Conservation (phyloP, 2,797 vertebrate genomes). For the Sebastes variabilis region DNA sequence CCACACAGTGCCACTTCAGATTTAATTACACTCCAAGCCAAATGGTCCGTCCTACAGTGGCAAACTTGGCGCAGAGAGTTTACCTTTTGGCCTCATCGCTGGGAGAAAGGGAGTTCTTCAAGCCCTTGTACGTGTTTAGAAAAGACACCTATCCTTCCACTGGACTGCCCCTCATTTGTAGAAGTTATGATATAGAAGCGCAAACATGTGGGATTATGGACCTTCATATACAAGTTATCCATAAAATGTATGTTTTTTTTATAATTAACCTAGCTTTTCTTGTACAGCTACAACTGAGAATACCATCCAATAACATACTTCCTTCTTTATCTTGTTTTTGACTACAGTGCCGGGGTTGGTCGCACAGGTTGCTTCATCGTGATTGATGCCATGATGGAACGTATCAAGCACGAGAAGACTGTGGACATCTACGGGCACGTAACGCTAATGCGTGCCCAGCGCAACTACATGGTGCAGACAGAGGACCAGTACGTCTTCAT, state of each 20-base stretch:
- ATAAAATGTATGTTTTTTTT: neutral
- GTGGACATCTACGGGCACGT: conserved; percentile 99
- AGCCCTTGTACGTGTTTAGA: neutral
- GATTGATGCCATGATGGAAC: conserved; percentile 99
- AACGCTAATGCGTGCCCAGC: conserved; percentile 98
- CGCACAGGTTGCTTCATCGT: conserved; percentile 99
- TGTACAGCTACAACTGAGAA: neutral
- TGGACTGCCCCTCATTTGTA: neutral
- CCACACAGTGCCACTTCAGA: conserved; percentile 67
- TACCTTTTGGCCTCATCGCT: conserved; percentile 34
- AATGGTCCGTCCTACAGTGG: conserved; percentile 47
- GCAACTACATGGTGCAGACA: conserved; percentile 99
- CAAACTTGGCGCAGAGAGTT: conserved; percentile 50
- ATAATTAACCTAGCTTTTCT: neutral
- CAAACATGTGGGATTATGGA: neutral
- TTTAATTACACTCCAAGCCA: conserved; percentile 68
- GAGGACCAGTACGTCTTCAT: conserved; percentile 99
- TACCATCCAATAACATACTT: neutral
- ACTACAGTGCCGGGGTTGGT: conserved; percentile 92
- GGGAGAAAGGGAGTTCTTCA: conserved; percentile 27
- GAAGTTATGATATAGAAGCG: neutral
- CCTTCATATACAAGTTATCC: neutral
- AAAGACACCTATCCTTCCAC: conserved; percentile 9
- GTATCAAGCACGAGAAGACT: conserved; percentile 99
- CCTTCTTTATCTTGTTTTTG: conserved; percentile 24